Evolutionary conservation across 2,888 invertebrate species (phyloP).

Genomic region (Metellina segmentata): DNA sequence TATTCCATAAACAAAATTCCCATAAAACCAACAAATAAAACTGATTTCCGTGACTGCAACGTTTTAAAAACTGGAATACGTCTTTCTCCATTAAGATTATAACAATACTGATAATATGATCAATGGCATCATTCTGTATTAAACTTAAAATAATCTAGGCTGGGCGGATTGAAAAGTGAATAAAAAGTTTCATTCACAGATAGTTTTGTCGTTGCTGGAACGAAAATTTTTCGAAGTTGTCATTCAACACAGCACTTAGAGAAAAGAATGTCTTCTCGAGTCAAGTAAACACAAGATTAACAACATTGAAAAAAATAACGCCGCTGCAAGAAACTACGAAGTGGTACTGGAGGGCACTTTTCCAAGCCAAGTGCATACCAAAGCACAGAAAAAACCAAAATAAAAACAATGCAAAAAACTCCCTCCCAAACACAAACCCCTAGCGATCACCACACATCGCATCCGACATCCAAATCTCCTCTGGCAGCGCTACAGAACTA

Average conservation of each 20-base stretch:
- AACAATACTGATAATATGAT: too few relatives aligned
- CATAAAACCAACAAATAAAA: too few relatives aligned
- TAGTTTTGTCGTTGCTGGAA: too few relatives aligned
- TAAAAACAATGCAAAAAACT: slow-evolving; percentile 9
- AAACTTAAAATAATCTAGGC: too few relatives aligned
- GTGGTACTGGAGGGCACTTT: not conserved
- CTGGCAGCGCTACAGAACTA: not conserved
- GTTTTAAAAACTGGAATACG: too few relatives aligned
- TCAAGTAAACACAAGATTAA: not conserved
- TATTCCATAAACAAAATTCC: too few relatives aligned
- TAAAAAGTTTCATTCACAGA: too few relatives aligned
- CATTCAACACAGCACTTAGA: not conserved
- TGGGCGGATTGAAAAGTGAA: too few relatives aligned
- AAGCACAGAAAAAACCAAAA: not conserved
- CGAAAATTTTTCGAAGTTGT: not conserved
- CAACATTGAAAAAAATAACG: not conserved
- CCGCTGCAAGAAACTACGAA: too few relatives aligned
- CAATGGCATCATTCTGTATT: too few relatives aligned
- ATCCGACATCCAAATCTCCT: not conserved
- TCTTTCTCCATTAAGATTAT: too few relatives aligned
- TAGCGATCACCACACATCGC: not conserved
- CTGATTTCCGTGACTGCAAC: too few relatives aligned
- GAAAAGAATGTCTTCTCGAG: not conserved
- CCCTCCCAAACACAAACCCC: slow-evolving; percentile 17
- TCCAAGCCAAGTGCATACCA: not conserved